Conservation (phyloP, 2,113 vertebrate species). For the Meleagris gallopavo region DNA sequence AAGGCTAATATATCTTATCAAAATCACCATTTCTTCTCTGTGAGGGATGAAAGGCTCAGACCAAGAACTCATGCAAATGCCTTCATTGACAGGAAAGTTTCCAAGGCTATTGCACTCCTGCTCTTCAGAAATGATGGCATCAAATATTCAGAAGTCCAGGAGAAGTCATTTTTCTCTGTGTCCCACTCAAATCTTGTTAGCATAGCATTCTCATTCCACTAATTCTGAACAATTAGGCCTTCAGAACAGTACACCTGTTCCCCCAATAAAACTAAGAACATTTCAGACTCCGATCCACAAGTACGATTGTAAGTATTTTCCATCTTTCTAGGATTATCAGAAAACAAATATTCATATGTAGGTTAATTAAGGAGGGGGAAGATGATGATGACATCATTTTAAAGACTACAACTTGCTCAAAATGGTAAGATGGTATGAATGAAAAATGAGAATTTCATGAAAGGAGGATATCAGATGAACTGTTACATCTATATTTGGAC, state of each 20-base stretch:
- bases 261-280: slow-evolving; percentile 29
- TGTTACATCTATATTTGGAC: not conserved
- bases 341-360: slow-evolving; percentile 52
- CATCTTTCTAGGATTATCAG: slow-evolving; percentile 55
- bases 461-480: not conserved
- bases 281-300: slow-evolving; percentile 31
- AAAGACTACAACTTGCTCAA: not conserved
- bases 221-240: slow-evolving; percentile 54
- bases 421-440: not conserved
- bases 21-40: not conserved
- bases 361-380: not conserved
- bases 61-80: not conserved
- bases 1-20: not conserved
- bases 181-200: not conserved
- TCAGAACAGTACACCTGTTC: slow-evolving; percentile 8
- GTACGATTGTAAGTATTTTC: slow-evolving; percentile 35
- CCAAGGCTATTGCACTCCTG: not conserved
- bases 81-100: not conserved
- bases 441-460: slow-evolving; percentile 17
- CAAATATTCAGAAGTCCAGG: not conserved
- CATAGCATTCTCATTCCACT: slow-evolving; percentile 26
- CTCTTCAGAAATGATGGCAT: not conserved
- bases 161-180: not conserved
- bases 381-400: not conserved
- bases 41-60: not conserved